Percentiles rank a stretch among this genome's conserved stretches.
phyloP scores from a whole-genome alignment of 64 coral and sea anemone genomes.

The Hydrozoanthus tunicans region DNA sequence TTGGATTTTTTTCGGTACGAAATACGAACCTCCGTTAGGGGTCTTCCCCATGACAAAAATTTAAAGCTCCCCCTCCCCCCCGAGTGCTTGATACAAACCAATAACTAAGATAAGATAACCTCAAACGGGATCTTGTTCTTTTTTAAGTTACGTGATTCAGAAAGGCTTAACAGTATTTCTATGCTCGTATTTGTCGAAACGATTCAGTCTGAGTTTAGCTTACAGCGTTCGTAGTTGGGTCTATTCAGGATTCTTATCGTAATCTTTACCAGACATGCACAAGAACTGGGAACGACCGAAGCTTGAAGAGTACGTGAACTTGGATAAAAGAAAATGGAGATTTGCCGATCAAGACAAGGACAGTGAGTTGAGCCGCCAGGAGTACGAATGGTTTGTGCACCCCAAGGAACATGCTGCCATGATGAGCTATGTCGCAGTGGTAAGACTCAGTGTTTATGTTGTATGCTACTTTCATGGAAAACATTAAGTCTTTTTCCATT shows the following conservation, averaged over 20 bases:
- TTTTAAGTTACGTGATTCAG: too few relatives aligned
- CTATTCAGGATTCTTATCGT: background rate
- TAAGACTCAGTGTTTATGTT: conserved; percentile 31
- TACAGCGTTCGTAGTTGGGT: too few relatives aligned
- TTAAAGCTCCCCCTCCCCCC: too few relatives aligned
- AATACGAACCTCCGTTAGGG: too few relatives aligned
- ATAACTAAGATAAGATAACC: too few relatives aligned
- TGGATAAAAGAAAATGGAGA: conserved; percentile 87
- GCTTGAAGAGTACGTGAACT: conserved; percentile 67
- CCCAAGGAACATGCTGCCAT: conserved; percentile 91
- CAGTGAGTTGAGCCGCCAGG: conserved; percentile 64
- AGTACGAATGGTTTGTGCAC: conserved; percentile 89
- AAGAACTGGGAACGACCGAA: conserved; percentile 81
- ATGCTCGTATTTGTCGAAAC: too few relatives aligned
- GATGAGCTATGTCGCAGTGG: conserved; percentile 88
- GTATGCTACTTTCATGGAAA: background rate
- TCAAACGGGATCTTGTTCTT: too few relatives aligned
- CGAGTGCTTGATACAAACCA: too few relatives aligned
- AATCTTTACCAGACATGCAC: conserved; percentile 72
- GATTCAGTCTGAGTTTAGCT: too few relatives aligned
- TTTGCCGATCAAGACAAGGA: conserved; percentile 93
- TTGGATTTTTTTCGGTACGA: too few relatives aligned
- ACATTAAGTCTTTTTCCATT: background rate
- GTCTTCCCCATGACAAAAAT: too few relatives aligned
- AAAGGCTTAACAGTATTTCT: too few relatives aligned